Conservation (phyloP, 2,888 invertebrate genomes). For the Amphimallon solstitiale region DNA sequence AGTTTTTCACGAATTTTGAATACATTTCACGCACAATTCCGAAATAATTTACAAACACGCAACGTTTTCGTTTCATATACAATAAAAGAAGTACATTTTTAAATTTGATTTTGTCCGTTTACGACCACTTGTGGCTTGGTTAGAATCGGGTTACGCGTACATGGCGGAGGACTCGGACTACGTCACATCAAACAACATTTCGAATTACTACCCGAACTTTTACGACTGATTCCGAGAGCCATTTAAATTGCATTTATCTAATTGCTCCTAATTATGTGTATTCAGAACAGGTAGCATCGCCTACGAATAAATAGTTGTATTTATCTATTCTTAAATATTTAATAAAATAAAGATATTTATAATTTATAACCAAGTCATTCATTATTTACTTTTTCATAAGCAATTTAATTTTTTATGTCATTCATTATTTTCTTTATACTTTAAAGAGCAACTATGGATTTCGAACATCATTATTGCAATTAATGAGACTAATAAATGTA, state of each 20-base stretch:
- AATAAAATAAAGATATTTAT: too few relatives aligned
- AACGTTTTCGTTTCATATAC: constrained; percentile 25
- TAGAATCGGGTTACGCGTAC: constrained; percentile 45
- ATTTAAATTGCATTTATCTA: constrained; percentile 24
- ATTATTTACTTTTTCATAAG: too few relatives aligned
- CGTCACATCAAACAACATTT: constrained; percentile 34
- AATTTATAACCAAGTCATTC: too few relatives aligned
- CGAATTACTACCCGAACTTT: constrained; percentile 17
- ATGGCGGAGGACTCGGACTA: constrained; percentile 48
- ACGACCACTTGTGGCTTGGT: constrained; percentile 57
- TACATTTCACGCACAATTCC: constrained; percentile 10
- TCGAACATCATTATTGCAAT: too few relatives aligned
- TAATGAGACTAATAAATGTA: too few relatives aligned
- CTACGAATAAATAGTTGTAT: too few relatives aligned
- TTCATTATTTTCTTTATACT: too few relatives aligned
- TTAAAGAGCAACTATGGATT: too few relatives aligned
- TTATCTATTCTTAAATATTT: too few relatives aligned
- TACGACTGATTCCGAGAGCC: constrained; percentile 22
- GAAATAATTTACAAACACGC: constrained; percentile 4
- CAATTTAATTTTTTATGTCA: too few relatives aligned
- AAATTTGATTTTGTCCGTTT: constrained; percentile 42
- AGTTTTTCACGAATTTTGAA: constrained; percentile 9
- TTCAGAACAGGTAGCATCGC: too few relatives aligned
- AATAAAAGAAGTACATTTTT: constrained; percentile 45
- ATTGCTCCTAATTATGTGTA: not conserved